These are phyloP conservation scores for Piscicola geometra DNA, from an alignment of 2,888 invertebrate species.

Conservation along the genomic window DNA sequence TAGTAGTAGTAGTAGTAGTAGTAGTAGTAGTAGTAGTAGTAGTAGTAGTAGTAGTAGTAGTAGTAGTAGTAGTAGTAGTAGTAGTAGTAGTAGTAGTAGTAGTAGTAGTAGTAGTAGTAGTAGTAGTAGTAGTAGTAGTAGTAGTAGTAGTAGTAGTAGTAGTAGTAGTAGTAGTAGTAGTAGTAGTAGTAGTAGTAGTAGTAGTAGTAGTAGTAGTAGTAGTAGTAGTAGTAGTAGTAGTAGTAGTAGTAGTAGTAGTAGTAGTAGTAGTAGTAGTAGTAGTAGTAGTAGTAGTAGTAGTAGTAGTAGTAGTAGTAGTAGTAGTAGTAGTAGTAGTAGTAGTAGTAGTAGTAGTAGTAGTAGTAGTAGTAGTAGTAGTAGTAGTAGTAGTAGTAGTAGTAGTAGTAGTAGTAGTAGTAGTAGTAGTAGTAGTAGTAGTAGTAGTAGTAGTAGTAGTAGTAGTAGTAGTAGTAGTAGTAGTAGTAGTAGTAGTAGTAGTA, in stretches of 20 bases:
- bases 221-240: constrained; percentile 9
- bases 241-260: constrained; percentile 9
- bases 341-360: background rate
- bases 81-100: background rate
- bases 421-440: constrained; percentile 8
- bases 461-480: constrained; percentile 35
- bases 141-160: constrained; percentile 9
- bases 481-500: constrained; percentile 36
- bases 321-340: background rate
- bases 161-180: constrained; percentile 9
- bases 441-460: constrained; percentile 26
- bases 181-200: constrained; percentile 9
- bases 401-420: background rate
- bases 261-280: background rate
- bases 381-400: background rate
- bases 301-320: background rate
- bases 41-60: constrained; percentile 9
- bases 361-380: constrained; percentile 4
- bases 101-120: constrained; percentile 9
- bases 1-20: constrained; percentile 8
- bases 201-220: constrained; percentile 9
- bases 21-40: constrained; percentile 9
- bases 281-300: background rate
- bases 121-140: constrained; percentile 9
- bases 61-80: constrained; percentile 8